Conservation (phyloP, 1,140 invertebrate genomes). For the Dinoponera quadriceps region DNA sequence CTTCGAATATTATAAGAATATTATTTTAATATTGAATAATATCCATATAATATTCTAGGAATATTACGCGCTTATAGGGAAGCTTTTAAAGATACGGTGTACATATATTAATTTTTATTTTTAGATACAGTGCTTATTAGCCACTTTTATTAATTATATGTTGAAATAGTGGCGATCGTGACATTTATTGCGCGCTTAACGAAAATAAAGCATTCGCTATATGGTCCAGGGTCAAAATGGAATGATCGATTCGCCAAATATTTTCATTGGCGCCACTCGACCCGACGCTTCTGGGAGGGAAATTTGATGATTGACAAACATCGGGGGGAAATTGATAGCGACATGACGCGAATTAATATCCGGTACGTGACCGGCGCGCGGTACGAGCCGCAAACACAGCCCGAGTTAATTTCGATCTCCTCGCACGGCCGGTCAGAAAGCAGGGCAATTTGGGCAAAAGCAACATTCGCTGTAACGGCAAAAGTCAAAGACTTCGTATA, state of each 20-base stretch:
- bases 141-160: neutral
- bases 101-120: too few species aligned
- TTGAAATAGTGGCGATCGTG: neutral
- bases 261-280: constrained; percentile 47
- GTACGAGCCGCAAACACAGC: constrained; percentile 56
- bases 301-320: constrained; percentile 73
- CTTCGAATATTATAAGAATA: too few species aligned
- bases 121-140: too few species aligned
- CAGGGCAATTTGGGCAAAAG: constrained; percentile 4
- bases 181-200: constrained; percentile 20
- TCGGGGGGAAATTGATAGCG: constrained; percentile 64
- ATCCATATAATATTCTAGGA: too few species aligned
- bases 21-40: too few species aligned
- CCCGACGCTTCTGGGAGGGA: constrained; percentile 31
- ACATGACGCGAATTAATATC: constrained; percentile 72
- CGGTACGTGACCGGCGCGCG: constrained; percentile 69
- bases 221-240: constrained; percentile 21
- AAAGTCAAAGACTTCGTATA: constrained; percentile 20
- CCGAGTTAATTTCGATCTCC: constrained; percentile 72
- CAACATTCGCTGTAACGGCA: constrained; percentile 33
- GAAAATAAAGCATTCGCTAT: neutral
- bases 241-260: constrained; percentile 52
- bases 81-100: neutral
- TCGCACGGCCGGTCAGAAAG: constrained; percentile 13
- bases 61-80: neutral